phyloP scores from a whole-genome alignment of 2,888 invertebrate species.

The Tiliacea aurago region DNA sequence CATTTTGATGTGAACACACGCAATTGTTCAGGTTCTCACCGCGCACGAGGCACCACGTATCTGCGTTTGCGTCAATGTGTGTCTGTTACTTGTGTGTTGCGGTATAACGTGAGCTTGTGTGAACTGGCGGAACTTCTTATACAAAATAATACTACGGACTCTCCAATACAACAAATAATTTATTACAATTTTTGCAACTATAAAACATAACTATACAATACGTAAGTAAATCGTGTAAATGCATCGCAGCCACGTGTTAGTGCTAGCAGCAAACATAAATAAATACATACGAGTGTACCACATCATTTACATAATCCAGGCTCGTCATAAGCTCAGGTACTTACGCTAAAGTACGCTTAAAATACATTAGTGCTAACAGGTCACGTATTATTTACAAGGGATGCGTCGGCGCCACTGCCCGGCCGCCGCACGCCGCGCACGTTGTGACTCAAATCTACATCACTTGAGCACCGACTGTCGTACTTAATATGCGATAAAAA shows the following conservation, averaged over 20 bases:
- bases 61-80: neutral
- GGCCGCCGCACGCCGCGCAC: too few relatives aligned
- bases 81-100: neutral
- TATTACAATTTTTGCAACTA: conserved; percentile 65
- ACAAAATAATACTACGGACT: conserved; percentile 61
- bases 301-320: conserved; percentile 61
- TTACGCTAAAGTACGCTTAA: conserved; percentile 74
- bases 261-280: conserved; percentile 65
- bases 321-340: conserved; percentile 77
- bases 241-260: conserved; percentile 70
- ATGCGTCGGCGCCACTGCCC: conserved; percentile 9
- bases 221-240: conserved; percentile 69
- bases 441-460: conserved; percentile 26
- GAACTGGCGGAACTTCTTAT: neutral
- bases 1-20: neutral
- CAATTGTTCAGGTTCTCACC: neutral
- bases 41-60: neutral
- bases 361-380: conserved; percentile 60
- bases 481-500: conserved; percentile 36
- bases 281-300: conserved; percentile 29
- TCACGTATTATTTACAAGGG: conserved; percentile 79
- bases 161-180: conserved; percentile 66
- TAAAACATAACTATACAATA: conserved; percentile 60
- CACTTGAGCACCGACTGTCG: conserved; percentile 47
- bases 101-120: neutral